A percentile compares a stretch with the other conserved stretches of the same genome.
Evolutionary conservation across 2,888 invertebrate species (phyloP).

Genomic region (Pocota personata): DNA sequence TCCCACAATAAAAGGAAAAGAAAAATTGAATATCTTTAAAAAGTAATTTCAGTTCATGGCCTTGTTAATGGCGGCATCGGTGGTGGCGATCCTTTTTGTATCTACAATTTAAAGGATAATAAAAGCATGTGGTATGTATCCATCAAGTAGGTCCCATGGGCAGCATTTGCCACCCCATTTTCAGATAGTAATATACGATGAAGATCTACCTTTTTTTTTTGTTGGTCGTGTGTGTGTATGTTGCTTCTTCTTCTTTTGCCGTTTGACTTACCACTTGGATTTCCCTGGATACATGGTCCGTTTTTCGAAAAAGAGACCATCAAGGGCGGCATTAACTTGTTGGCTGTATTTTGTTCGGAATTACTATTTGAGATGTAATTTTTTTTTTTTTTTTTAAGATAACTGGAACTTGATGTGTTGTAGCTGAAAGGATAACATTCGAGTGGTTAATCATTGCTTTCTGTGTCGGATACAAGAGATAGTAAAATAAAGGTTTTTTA

Average conservation of each 20-base stretch:
- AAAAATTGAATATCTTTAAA: constrained; percentile 69
- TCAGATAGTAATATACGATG: constrained; percentile 76
- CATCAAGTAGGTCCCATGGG: constrained; percentile 82
- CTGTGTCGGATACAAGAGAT: background rate
- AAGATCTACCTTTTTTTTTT: constrained; percentile 54
- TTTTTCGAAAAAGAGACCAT: constrained; percentile 19
- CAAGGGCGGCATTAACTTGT: constrained; percentile 54
- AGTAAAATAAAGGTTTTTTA: background rate
- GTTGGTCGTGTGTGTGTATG: background rate
- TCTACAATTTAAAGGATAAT: constrained; percentile 76
- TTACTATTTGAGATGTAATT: constrained; percentile 22
- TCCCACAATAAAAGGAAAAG: constrained; percentile 18
- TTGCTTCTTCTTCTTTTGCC: constrained; percentile 11
- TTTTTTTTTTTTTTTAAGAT: constrained; percentile 41
- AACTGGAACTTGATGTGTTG: constrained; percentile 39
- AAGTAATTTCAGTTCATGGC: constrained; percentile 72
- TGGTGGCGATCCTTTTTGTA: constrained; percentile 69
- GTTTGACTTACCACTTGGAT: constrained; percentile 68
- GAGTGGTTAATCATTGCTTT: background rate
- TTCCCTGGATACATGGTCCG: constrained; percentile 69
- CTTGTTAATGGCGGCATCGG: constrained; percentile 73
- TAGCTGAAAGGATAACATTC: background rate
- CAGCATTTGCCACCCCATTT: constrained; percentile 82
- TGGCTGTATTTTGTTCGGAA: constrained; percentile 54
- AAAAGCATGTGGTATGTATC: constrained; percentile 82